phyloP scores from a whole-genome alignment of 2,797 vertebrate species.

The Octomys mimax region DNA sequence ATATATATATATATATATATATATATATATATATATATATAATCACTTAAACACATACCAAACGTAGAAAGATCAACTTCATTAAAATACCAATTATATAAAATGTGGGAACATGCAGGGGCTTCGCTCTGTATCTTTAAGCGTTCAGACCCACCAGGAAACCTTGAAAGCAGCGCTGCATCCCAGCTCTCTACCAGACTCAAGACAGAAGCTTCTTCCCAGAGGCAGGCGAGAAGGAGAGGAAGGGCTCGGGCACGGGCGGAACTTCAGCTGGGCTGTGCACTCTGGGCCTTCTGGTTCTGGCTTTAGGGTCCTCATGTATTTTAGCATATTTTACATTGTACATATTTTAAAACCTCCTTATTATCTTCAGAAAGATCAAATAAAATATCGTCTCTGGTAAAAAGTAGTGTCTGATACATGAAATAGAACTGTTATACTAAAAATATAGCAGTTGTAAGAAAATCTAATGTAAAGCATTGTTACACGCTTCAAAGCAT shows the following conservation, averaged over 20 bases:
- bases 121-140: not conserved
- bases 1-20: too few relatives aligned
- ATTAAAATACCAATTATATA: not conserved
- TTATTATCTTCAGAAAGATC: slow-evolving; percentile 39
- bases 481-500: slow-evolving; percentile 47
- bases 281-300: not conserved
- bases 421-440: slow-evolving; percentile 49
- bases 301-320: not conserved
- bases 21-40: not conserved
- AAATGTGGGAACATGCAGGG: not conserved
- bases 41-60: not conserved
- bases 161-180: not conserved
- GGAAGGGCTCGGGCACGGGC: not conserved
- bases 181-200: not conserved
- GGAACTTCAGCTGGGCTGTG: not conserved
- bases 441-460: slow-evolving; percentile 17
- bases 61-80: not conserved
- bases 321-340: slow-evolving; percentile 36
- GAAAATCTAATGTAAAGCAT: not conserved
- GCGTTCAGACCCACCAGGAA: not conserved
- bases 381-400: not conserved
- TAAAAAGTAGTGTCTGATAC: slow-evolving; percentile 19
- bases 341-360: not conserved
- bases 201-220: not conserved
- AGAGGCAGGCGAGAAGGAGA: not conserved